phyloP scores from a whole-genome alignment of 1,140 invertebrate genomes.

The Saccostrea glomerata region DNA sequence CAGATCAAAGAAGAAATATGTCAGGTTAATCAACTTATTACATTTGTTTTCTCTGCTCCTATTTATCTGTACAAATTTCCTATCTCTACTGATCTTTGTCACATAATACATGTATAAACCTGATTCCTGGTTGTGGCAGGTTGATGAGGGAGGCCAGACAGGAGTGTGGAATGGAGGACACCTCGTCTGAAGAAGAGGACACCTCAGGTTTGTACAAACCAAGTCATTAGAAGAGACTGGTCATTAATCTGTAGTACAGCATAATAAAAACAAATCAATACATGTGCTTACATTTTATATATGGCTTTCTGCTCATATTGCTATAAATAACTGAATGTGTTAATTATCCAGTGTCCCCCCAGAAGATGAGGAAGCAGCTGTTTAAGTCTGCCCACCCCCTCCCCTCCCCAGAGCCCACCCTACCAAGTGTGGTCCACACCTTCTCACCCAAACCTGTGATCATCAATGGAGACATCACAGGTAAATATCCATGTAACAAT shows the following conservation, averaged over 20 bases:
- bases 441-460: constrained; percentile 67
- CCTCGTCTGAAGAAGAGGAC: constrained; percentile 86
- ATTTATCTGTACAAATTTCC: neutral
- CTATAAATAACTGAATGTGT: neutral
- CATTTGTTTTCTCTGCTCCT: neutral
- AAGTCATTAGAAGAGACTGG: neutral
- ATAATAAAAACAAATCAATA: neutral
- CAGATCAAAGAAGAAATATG: constrained; percentile 70
- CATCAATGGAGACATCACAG: constrained; percentile 70
- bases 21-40: constrained; percentile 59
- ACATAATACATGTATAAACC: too few species aligned
- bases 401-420: constrained; percentile 72
- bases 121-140: constrained; percentile 52
- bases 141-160: constrained; percentile 79
- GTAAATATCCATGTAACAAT: too few species aligned
- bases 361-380: constrained; percentile 71
- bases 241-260: neutral
- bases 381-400: constrained; percentile 71
- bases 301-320: too few species aligned
- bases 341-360: constrained; percentile 62
- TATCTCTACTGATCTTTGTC: neutral
- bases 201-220: constrained; percentile 76
- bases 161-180: constrained; percentile 84
- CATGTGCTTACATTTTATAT: too few species aligned
- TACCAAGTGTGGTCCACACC: constrained; percentile 73